Evolutionary conservation across 2,888 invertebrate species (phyloP).

Genomic region (Drosophila parthenogenetica): DNA sequence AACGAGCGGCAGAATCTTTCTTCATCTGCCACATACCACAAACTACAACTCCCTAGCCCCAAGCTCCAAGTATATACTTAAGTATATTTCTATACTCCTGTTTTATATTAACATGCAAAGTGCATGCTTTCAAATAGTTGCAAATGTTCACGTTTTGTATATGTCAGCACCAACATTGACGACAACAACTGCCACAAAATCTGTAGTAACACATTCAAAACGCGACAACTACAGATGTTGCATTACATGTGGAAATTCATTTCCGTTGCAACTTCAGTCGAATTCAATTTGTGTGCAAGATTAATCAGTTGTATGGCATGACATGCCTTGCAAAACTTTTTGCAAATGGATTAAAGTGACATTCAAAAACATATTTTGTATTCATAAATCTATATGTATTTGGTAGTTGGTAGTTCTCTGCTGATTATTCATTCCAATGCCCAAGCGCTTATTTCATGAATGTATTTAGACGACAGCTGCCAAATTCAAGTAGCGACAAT

Average conservation of each 20-base stretch:
- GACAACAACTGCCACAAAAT: slow-evolving; percentile 20
- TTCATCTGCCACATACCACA: slow-evolving; percentile 5
- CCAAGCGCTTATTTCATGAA: slow-evolving; percentile 18
- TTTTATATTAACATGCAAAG: slow-evolving; percentile 33
- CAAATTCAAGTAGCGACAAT: slow-evolving; percentile 36
- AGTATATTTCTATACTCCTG: slow-evolving; percentile 18
- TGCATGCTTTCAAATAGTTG: slow-evolving; percentile 32
- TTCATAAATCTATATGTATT: slow-evolving; percentile 2
- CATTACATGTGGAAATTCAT: slow-evolving; percentile 37
- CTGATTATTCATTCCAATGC: neutral
- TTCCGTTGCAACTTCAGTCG: slow-evolving; percentile 38
- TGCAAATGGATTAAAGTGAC: slow-evolving; percentile 18
- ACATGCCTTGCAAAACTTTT: slow-evolving; percentile 10
- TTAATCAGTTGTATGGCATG: slow-evolving; percentile 34
- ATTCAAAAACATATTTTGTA: slow-evolving; percentile 11
- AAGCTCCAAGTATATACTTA: slow-evolving; percentile 6
- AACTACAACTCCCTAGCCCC: neutral
- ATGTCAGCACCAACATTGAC: slow-evolving; percentile 24
- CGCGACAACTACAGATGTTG: slow-evolving; percentile 19
- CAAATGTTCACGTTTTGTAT: slow-evolving; percentile 28
- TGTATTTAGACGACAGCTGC: slow-evolving; percentile 36
- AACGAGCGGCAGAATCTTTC: slow-evolving; percentile 20
- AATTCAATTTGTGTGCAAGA: slow-evolving; percentile 34
- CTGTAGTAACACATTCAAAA: slow-evolving; percentile 2
- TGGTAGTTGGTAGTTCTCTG: too few relatives aligned